These are phyloP conservation scores for Zaprionus vittiger DNA, from an alignment of 1,140 invertebrate genomes.

Conservation along the genomic window DNA sequence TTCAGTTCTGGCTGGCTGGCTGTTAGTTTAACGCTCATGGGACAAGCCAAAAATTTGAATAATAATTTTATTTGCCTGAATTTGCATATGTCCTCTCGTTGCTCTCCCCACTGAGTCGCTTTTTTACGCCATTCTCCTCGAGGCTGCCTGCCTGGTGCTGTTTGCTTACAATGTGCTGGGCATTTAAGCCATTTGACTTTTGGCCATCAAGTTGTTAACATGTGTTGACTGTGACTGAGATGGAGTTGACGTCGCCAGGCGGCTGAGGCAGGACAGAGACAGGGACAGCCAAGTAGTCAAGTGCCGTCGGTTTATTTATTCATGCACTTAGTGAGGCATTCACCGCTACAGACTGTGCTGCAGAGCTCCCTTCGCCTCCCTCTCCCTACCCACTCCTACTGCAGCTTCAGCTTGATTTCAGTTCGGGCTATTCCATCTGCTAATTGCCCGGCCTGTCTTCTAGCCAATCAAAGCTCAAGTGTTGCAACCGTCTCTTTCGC, in stretches of 20 bases:
- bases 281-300: slow-evolving; percentile 49
- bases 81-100: slow-evolving; percentile 65
- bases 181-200: slow-evolving; percentile 80
- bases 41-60: slow-evolving; percentile 80
- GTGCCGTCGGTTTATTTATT: slow-evolving; percentile 78
- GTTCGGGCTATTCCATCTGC: slow-evolving; percentile 41
- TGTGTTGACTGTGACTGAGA: slow-evolving; percentile 62
- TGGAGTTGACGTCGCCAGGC: slow-evolving; percentile 6
- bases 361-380: slow-evolving; percentile 44
- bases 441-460: slow-evolving; percentile 66
- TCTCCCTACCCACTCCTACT: slow-evolving; percentile 24
- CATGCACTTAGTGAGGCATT: slow-evolving; percentile 81
- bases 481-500: slow-evolving; percentile 56
- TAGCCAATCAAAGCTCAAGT: slow-evolving; percentile 75
- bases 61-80: slow-evolving; percentile 81
- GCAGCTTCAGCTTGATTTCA: slow-evolving; percentile 54
- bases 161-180: slow-evolving; percentile 75
- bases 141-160: slow-evolving; percentile 35
- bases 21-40: slow-evolving; percentile 82
- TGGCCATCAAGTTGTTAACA: slow-evolving; percentile 81
- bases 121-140: slow-evolving; percentile 3
- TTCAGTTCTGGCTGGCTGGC: slow-evolving; percentile 28
- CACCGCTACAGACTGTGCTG: slow-evolving; percentile 56
- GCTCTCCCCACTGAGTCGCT: slow-evolving; percentile 8
- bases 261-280: neutral